These are phyloP conservation scores for Dione vanillae DNA, from an alignment of 2,888 invertebrate species.

Conservation along the genomic window DNA sequence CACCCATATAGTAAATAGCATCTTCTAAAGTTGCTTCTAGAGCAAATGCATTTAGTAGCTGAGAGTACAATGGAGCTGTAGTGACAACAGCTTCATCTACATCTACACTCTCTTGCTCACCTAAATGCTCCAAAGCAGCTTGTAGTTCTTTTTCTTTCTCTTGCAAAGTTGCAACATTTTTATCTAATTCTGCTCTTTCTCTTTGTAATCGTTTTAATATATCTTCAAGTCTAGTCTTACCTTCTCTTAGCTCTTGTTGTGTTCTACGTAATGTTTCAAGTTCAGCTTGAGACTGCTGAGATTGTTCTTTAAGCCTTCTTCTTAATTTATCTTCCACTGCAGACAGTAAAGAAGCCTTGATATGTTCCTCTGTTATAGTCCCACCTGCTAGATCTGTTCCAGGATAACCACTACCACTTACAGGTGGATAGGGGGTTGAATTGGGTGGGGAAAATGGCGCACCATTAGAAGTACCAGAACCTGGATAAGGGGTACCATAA, in stretches of 20 bases:
- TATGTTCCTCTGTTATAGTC: slow-evolving; percentile 97
- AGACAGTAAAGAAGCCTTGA: slow-evolving; percentile 95
- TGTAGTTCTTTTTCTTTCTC: slow-evolving; percentile 95
- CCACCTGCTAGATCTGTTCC: slow-evolving; percentile 84
- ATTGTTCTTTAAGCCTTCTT: slow-evolving; percentile 93
- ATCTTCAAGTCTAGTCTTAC: slow-evolving; percentile 91
- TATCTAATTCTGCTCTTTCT: slow-evolving; percentile 92
- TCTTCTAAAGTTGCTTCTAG: slow-evolving; percentile 99
- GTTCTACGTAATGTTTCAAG: slow-evolving; percentile 94
- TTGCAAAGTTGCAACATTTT: slow-evolving; percentile 91
- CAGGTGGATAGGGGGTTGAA: slow-evolving; percentile 66
- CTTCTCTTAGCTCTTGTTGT: slow-evolving; percentile 93
- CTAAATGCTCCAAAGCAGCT: slow-evolving; percentile 89
- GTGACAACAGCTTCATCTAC: slow-evolving; percentile 99
- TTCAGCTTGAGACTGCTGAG: slow-evolving; percentile 96
- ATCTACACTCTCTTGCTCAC: slow-evolving; percentile 92
- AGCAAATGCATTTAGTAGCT: slow-evolving; percentile 97
- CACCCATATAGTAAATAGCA: slow-evolving; percentile 98
- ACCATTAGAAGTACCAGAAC: slow-evolving; percentile 65
- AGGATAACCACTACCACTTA: slow-evolving; percentile 58
- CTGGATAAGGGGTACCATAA: slow-evolving; percentile 73
- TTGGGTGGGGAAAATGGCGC: slow-evolving; percentile 55
- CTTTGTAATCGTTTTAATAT: slow-evolving; percentile 90
- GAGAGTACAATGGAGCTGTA: slow-evolving; percentile 97
- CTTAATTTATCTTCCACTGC: slow-evolving; percentile 98